Percentiles rank a stretch among this genome's conserved stretches.
Conservation (phyloP, 1,140 invertebrate genomes). For the Globodera ellingtonae region DNA sequence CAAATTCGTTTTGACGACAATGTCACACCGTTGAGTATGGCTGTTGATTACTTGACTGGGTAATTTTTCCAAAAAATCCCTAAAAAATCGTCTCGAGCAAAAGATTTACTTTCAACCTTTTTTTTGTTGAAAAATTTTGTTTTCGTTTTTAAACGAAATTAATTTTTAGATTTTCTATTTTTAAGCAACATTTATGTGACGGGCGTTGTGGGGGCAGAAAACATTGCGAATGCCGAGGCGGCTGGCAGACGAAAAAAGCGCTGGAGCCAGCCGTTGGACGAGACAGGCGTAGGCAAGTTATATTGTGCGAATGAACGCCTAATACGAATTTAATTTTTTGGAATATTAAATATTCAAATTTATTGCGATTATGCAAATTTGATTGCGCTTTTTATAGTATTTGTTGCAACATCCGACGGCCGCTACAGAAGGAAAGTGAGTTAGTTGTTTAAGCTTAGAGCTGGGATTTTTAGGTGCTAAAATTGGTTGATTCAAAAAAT, state of each 20-base stretch:
- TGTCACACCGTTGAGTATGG: slow-evolving; percentile 50
- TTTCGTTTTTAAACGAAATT: no score
- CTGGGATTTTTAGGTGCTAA: no score
- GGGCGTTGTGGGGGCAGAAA: slow-evolving; percentile 41
- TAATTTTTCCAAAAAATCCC: slow-evolving; percentile 20
- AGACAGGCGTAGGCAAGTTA: slow-evolving; percentile 3
- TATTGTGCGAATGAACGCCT: background rate
- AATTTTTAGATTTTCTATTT: no score
- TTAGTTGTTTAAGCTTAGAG: background rate
- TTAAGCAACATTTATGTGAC: slow-evolving; percentile 59
- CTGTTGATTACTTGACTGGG: slow-evolving; percentile 63
- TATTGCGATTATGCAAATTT: no score
- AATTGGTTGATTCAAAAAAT: no score
- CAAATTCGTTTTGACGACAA: slow-evolving; percentile 57
- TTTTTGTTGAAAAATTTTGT: no score
- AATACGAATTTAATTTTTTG: no score
- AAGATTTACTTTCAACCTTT: background rate
- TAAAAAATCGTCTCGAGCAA: background rate
- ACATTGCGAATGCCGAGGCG: slow-evolving; percentile 35
- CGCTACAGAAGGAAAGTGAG: slow-evolving; percentile 54
- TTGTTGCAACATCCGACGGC: slow-evolving; percentile 54
- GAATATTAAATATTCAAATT: no score
- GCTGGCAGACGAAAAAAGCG: slow-evolving; percentile 49
- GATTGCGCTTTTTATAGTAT: slow-evolving; percentile 31
- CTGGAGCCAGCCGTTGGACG: slow-evolving; percentile 51